Conservation (phyloP, 2,113 vertebrate species). For the Tautogolabrus adspersus region DNA sequence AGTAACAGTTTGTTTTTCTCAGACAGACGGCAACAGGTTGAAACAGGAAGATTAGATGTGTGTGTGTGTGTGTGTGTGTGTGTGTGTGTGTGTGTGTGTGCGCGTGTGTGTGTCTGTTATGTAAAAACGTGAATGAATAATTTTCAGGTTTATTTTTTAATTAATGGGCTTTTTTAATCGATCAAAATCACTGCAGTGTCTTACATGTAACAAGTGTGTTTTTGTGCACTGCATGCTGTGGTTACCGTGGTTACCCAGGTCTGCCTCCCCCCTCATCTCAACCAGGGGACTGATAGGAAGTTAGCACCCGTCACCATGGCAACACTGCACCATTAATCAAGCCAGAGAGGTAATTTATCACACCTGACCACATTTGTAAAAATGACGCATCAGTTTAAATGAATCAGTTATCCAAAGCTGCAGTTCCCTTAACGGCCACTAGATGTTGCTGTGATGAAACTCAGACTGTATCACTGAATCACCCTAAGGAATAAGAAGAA, state of each 20-base stretch:
- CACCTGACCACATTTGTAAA: not conserved
- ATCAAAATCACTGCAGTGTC: not conserved
- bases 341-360: not conserved
- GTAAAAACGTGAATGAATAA: no score
- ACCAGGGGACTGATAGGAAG: constrained; percentile 7
- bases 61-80: constrained; percentile 3
- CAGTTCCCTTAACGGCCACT: not conserved
- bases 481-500: no score
- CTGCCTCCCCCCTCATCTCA: not conserved
- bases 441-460: not conserved
- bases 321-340: not conserved
- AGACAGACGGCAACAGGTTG: constrained; percentile 11
- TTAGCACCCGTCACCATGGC: constrained; percentile 14
- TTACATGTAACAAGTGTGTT: not conserved
- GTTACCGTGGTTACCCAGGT: constrained; percentile 21
- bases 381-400: no score
- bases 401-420: not conserved
- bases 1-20: constrained; percentile 1
- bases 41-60: not conserved
- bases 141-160: no score
- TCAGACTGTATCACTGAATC: no score
- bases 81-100: not conserved
- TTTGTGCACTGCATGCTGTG: constrained; percentile 5
- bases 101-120: not conserved
- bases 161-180: no score